Evolutionary conservation across 2,797 vertebrate genomes (phyloP), one percentile per base, ranked within the genome.

Genomic region (Centropyge bicolor): DNA sequence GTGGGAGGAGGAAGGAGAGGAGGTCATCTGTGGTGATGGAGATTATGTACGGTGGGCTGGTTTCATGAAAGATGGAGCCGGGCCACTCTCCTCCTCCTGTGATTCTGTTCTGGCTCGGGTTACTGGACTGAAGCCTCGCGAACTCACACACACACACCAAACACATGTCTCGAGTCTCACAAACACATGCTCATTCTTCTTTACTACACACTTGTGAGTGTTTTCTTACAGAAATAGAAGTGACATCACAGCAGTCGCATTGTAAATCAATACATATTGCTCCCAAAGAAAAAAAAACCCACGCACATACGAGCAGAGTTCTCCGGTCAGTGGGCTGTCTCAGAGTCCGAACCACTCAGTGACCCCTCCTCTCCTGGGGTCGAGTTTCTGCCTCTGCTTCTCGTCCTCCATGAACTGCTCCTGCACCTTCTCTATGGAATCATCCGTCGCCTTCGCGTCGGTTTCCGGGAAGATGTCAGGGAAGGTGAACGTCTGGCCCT

Each of bases 261-360:
- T 80, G 81, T 82, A 78, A 87, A 80, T 87, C 89, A 48, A 82
- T 82, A 74, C 71, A 84, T 20, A 41, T 61, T 59, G 46, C 74
- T 85, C 74, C 78, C 76, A 80, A 57, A 48, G 61, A 72, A 76
- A 82, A 72, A 76, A 82, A 73, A 52, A 76, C 74, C 79, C 31
- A 14, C 54, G 12, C 63, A 13, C 57, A 62, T 35, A 68, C 19
- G 68, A 69, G 38, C 45, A 69, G 67, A 80, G 72, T 72, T 84
- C 83, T n/a, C 69, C 49, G 56, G 82, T 86, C 76, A 61, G 77
- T 35, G 79, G 81, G 76, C 62, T 60, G 66, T 63, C 87, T 94
- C 92, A 99, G 80, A 98, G 95, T 94, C 97, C 94, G 79, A 99
- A 99, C 98, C 98, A 99, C 63, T 94, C 93, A 0, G 97, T 96